phyloP scores from a whole-genome alignment of 1,140 invertebrate genomes.

The Drosophila repletoides region DNA sequence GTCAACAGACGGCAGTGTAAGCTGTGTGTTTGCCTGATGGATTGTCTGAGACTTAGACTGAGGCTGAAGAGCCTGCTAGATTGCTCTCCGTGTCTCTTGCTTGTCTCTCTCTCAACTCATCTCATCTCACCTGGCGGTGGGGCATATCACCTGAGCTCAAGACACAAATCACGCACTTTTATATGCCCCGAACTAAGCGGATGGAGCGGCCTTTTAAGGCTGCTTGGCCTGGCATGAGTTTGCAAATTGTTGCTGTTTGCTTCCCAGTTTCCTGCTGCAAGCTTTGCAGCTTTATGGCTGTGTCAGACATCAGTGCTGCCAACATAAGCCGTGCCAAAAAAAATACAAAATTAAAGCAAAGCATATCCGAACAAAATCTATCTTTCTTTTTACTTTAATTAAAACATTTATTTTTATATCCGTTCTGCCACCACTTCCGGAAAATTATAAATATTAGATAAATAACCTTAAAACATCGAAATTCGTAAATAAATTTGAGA shows the following conservation, averaged over 20 bases:
- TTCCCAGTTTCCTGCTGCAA: slow-evolving; percentile 71
- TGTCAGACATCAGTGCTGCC: no score
- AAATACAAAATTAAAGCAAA: no score
- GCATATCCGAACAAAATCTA: no score
- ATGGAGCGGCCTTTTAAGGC: slow-evolving; percentile 77
- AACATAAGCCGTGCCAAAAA: no score
- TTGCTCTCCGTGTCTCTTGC: slow-evolving; percentile 12
- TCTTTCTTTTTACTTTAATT: no score
- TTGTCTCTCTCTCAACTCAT: slow-evolving; percentile 4
- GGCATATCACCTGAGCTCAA: slow-evolving; percentile 56
- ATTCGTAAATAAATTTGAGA: no score
- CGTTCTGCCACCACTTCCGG: no score
- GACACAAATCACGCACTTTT: slow-evolving; percentile 78
- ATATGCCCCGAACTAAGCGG: slow-evolving; percentile 54
- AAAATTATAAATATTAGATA: no score
- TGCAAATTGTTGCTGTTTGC: slow-evolving; percentile 70
- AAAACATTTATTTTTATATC: no score
- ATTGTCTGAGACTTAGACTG: slow-evolving; percentile 48
- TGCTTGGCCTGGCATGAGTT: slow-evolving; percentile 74
- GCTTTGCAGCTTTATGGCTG: slow-evolving; percentile 74
- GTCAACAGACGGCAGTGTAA: slow-evolving; percentile 66
- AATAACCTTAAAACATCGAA: no score
- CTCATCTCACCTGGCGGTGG: slow-evolving; percentile 51
- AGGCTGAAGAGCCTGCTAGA: slow-evolving; percentile 28
- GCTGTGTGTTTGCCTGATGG: slow-evolving; percentile 64